These are phyloP conservation scores for Tyto alba DNA, from an alignment of 2,113 vertebrate genomes.

Conservation along the genomic window DNA sequence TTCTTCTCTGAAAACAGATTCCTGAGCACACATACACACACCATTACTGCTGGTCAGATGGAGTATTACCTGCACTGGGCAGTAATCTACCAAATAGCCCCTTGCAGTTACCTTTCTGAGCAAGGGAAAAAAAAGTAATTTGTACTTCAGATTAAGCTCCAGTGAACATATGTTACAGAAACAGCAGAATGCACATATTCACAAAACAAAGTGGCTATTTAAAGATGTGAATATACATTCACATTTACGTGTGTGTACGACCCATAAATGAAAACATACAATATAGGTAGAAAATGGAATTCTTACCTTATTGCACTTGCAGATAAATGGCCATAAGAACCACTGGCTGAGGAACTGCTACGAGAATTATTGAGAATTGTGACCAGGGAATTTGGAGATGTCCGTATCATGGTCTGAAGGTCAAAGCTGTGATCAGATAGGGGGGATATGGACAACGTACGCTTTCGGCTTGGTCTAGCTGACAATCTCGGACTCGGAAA, in stretches of 20 bases:
- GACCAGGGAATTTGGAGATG: constrained; percentile 94
- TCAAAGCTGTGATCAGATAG: constrained; percentile 96
- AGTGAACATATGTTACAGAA: background rate
- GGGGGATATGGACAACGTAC: constrained; percentile 91
- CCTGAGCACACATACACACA: background rate
- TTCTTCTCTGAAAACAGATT: background rate
- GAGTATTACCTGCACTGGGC: background rate
- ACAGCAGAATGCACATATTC: background rate
- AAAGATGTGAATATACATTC: background rate
- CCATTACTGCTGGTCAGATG: background rate
- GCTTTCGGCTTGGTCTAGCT: constrained; percentile 89
- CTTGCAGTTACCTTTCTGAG: background rate
- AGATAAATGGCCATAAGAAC: constrained; percentile 96
- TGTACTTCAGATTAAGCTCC: background rate
- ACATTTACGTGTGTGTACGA: background rate
- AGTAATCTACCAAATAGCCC: background rate
- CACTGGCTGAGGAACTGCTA: constrained; percentile 96
- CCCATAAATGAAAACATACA: background rate
- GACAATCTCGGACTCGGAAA: constrained; percentile 90
- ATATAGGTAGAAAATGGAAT: background rate
- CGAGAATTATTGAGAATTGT: constrained; percentile 97
- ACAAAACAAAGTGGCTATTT: background rate
- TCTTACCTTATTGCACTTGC: constrained; percentile 95
- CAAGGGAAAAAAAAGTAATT: background rate
- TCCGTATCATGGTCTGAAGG: constrained; percentile 97